phyloP scores from a whole-genome alignment of 2,797 vertebrate species.

The Melanitta fusca region DNA sequence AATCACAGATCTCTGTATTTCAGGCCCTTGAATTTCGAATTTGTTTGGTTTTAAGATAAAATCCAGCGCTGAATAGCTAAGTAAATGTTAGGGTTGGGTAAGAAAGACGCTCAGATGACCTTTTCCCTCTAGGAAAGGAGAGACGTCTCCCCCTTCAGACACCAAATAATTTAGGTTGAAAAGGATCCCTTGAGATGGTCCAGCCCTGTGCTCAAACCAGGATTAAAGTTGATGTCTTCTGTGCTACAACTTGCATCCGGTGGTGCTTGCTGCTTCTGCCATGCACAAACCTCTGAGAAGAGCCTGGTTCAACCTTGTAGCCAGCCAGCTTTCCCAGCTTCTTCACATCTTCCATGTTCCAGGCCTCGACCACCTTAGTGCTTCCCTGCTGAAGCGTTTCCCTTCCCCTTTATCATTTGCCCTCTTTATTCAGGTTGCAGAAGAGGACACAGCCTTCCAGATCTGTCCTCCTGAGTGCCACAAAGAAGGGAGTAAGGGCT shows the following conservation, averaged over 20 bases:
- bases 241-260: neutral
- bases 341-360: neutral
- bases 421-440: neutral
- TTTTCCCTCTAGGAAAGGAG: neutral
- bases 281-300: neutral
- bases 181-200: neutral
- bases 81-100: neutral
- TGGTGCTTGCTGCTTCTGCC: neutral
- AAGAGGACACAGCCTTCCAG: neutral
- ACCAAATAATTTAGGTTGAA: neutral
- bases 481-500: neutral
- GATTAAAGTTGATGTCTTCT: neutral
- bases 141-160: neutral
- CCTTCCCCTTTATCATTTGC: neutral
- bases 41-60: neutral
- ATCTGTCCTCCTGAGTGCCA: fast-evolving
- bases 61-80: neutral
- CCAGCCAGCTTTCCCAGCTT: neutral
- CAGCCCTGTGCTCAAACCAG: neutral
- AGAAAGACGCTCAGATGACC: neutral
- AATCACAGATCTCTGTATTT: neutral
- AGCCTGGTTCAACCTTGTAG: neutral
- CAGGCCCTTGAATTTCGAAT: neutral
- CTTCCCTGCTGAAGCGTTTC: neutral
- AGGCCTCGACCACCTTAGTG: fast-evolving